Evolutionary conservation across 37 sponge, comb jelly and placozoan species (phyloP), one percentile per base, ranked within the genome.

Genomic region (Theonella swinhoei): DNA sequence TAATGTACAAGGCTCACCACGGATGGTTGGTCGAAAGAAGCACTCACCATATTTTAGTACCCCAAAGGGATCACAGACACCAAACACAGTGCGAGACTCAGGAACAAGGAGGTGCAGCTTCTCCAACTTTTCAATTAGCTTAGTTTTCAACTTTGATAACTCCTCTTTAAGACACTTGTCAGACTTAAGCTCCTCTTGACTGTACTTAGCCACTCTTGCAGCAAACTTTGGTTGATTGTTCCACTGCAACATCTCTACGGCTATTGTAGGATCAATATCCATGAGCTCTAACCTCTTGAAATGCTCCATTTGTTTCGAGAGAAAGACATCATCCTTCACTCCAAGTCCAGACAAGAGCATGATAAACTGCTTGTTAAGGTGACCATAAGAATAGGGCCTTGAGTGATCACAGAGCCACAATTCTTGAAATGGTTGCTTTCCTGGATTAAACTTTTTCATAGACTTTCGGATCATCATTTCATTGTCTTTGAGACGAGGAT

Each of bases 31-130:
- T 40, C 90, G 75, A 33, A 90, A 61, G 60, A 85, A 94, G 70
- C 95, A 94, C 79, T 94, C 67, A 17, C 91, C 95, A 76, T 94
- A 94, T 30, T 84, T 28, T 34, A 94, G 72, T 4, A 78, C 43
- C n/a, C 76, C 75, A 20, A 39, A 26, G 19, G 80, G 81, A 79
- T 94, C 95, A 88, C 91, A 90, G 3, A 94, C 87, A 47, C 95
- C 95, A 83, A 91, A 94, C n/a, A 94, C 82, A 65, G 42, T 72
- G 41, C 95, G 91, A 65, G 95, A 94, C n/a, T 94, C 86, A 43
- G 32, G 67, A 59, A 94, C 67, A 30, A 77, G 83, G 0, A 94
- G 85, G 7, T 77, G 69, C 24, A 94, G 86, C 68, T 91, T 94
- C 0, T 87, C 85, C 61, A 83, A 23, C 39, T 90, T 90, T 3